Conservation (phyloP, 2,888 invertebrate genomes). For the Philaethria dido region DNA sequence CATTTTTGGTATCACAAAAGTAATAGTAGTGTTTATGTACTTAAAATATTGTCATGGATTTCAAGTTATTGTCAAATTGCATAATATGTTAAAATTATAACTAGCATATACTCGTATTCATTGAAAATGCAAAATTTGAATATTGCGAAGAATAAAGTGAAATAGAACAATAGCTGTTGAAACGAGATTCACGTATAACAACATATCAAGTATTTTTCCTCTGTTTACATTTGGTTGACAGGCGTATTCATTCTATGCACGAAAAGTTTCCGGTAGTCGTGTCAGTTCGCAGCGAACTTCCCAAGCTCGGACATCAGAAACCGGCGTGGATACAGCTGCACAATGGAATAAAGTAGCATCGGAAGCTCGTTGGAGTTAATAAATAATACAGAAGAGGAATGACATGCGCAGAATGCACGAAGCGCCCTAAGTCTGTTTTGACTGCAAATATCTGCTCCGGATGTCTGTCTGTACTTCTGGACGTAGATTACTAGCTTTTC, state of each 20-base stretch:
- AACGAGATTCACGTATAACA: slow-evolving; percentile 30
- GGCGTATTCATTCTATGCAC: slow-evolving; percentile 80
- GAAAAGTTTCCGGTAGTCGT: slow-evolving; percentile 76
- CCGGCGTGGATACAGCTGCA: slow-evolving; percentile 72
- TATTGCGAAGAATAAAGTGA: slow-evolving; percentile 6
- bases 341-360: slow-evolving; percentile 83
- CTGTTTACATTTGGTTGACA: slow-evolving; percentile 78
- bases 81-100: background rate
- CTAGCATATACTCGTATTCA: background rate
- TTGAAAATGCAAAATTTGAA: background rate
- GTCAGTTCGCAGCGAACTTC: slow-evolving; percentile 75
- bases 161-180: slow-evolving; percentile 18
- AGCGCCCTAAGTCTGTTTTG: slow-evolving; percentile 76
- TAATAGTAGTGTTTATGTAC: slow-evolving; percentile 7
- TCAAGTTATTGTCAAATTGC: background rate
- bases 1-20: slow-evolving; percentile 49
- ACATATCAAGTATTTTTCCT: slow-evolving; percentile 68
- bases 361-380: slow-evolving; percentile 83
- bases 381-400: slow-evolving; percentile 79
- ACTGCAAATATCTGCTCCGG: slow-evolving; percentile 79
- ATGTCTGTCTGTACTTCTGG: slow-evolving; percentile 56
- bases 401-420: slow-evolving; percentile 78
- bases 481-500: slow-evolving; percentile 42
- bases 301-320: slow-evolving; percentile 75
- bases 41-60: background rate